phyloP scores from a whole-genome alignment of 2,888 invertebrate species.

The Sphaerophoria taeniata region DNA sequence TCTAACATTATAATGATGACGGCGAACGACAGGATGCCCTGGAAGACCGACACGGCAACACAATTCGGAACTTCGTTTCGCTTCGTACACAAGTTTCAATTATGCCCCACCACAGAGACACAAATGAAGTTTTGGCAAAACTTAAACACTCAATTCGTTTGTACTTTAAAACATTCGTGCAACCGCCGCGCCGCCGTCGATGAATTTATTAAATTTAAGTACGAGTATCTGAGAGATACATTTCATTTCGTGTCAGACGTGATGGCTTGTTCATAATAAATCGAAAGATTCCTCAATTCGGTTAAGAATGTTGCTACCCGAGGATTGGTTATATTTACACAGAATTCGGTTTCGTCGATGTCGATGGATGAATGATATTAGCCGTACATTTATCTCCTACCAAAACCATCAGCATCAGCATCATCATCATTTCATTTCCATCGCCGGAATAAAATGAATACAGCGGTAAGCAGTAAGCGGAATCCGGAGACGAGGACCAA shows the following conservation, averaged over 20 bases:
- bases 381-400: constrained; percentile 68
- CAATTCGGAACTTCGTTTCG: no score
- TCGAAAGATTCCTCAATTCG: constrained; percentile 63
- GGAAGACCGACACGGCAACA: no score
- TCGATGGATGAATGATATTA: constrained; percentile 68
- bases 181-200: background rate
- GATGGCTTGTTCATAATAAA: constrained; percentile 45
- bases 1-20: background rate
- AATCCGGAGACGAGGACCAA: background rate
- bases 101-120: constrained; percentile 55
- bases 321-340: no score
- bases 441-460: constrained; percentile 2
- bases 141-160: constrained; percentile 1
- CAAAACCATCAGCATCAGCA: constrained; percentile 39
- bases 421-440: constrained; percentile 18
- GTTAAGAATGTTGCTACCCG: background rate
- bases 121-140: constrained; percentile 52
- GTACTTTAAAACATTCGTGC: background rate
- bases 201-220: background rate
- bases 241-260: constrained; percentile 11
- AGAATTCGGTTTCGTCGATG: constrained; percentile 3
- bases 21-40: background rate
- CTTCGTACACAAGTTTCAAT: constrained; percentile 46
- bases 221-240: constrained; percentile 24
- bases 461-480: background rate